Conservation (phyloP, 2,113 vertebrate genomes). For the Gallinago jamesoni region DNA sequence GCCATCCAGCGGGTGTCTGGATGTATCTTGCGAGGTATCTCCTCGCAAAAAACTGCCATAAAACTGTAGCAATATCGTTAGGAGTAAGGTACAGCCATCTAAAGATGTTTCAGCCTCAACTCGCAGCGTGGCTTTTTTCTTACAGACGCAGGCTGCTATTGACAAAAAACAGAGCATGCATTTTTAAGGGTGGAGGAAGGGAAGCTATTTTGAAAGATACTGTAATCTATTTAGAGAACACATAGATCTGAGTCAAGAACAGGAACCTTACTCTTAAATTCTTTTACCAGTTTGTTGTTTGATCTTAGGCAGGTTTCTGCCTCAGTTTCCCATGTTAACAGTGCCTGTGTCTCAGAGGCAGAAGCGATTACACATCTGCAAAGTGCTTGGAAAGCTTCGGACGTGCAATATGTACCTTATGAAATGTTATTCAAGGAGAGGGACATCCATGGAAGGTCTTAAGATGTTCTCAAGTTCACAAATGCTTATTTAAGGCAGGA, state of each 20-base stretch:
- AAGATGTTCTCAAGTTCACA: not conserved
- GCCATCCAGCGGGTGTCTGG: not conserved
- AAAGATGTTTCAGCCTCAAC: not conserved
- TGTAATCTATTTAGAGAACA: not conserved
- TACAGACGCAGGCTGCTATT: not conserved
- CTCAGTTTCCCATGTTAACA: not conserved
- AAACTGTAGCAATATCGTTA: not conserved
- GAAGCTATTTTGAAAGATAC: conserved; percentile 1
- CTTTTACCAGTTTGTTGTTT: not conserved
- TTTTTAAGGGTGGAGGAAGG: not conserved
- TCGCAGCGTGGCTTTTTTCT: not conserved
- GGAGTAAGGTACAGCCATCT: not conserved
- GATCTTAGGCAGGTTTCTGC: not conserved
- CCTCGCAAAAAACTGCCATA: not conserved
- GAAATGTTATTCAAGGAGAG: not conserved
- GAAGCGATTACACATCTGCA: not conserved
- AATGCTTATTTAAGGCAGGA: not conserved
- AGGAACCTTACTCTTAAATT: not conserved
- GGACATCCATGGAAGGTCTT: not conserved
- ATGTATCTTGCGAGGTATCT: not conserved
- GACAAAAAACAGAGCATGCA: not conserved
- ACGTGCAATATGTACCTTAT: not conserved
- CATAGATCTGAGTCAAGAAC: not conserved
- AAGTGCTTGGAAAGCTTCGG: not conserved
- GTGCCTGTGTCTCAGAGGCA: not conserved